phyloP scores from a whole-genome alignment of 2,113 vertebrate species.

The Calypte anna region DNA sequence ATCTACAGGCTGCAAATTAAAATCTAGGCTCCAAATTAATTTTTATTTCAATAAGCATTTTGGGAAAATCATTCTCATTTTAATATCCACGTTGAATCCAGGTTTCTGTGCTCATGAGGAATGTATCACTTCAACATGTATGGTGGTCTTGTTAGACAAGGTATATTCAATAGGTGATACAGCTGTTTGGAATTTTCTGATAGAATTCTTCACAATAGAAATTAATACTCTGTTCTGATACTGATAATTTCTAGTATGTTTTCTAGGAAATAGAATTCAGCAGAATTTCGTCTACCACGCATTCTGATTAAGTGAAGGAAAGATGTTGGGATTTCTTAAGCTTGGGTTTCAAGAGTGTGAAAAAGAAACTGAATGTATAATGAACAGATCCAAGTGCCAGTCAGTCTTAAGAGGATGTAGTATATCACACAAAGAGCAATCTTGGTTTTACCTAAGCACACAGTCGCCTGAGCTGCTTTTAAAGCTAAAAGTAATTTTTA shows the following conservation, averaged over 20 bases:
- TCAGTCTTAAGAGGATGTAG: background rate
- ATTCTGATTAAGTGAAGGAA: background rate
- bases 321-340: background rate
- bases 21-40: background rate
- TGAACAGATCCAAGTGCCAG: background rate
- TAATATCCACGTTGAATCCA: background rate
- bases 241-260: background rate
- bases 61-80: background rate
- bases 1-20: background rate
- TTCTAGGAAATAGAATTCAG: background rate
- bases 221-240: background rate
- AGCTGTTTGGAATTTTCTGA: background rate
- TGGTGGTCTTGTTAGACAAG: background rate
- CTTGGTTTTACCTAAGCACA: background rate
- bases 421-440: background rate
- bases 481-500: background rate
- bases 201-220: background rate
- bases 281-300: background rate
- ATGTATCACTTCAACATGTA: background rate
- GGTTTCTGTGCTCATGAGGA: background rate
- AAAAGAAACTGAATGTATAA: background rate
- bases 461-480: background rate
- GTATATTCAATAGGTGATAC: background rate
- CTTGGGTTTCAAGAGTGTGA: background rate
- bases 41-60: background rate